phyloP scores from a whole-genome alignment of 2,888 invertebrate genomes.

The Folsomia candida region DNA sequence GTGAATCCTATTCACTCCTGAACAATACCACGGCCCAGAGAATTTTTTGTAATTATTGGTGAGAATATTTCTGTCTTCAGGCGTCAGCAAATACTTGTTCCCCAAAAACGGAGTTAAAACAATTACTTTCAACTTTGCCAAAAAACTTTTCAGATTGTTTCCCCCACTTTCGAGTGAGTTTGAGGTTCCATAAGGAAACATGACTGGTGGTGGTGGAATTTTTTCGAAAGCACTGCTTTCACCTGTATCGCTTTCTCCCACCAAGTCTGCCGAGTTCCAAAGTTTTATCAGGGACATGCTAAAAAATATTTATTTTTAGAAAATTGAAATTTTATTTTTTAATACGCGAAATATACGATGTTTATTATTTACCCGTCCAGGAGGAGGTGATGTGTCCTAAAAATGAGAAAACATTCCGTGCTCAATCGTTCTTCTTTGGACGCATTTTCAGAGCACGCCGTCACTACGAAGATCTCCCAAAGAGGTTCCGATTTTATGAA shows the following conservation, averaged over 20 bases:
- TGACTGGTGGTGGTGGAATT: neutral
- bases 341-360: no score
- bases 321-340: no score
- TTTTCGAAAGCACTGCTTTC: no score
- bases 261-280: neutral
- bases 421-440: neutral
- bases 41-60: slow-evolving; percentile 6
- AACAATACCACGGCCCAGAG: slow-evolving; percentile 5
- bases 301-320: no score
- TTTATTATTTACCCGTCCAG: no score
- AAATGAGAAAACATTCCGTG: neutral
- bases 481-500: neutral
- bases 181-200: neutral
- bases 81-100: neutral
- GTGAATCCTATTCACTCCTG: slow-evolving; percentile 1
- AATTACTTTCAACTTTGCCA: neutral
- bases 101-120: neutral
- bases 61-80: neutral
- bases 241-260: neutral
- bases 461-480: slow-evolving; percentile 2
- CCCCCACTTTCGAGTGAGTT: no score
- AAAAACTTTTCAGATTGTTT: no score
- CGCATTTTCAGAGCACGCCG: neutral
- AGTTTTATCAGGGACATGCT: slow-evolving; percentile 4
- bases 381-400: slow-evolving; percentile 12